These are phyloP conservation scores for Cantharis nigra DNA, from an alignment of 2,888 invertebrate genomes.

Conservation along the genomic window DNA sequence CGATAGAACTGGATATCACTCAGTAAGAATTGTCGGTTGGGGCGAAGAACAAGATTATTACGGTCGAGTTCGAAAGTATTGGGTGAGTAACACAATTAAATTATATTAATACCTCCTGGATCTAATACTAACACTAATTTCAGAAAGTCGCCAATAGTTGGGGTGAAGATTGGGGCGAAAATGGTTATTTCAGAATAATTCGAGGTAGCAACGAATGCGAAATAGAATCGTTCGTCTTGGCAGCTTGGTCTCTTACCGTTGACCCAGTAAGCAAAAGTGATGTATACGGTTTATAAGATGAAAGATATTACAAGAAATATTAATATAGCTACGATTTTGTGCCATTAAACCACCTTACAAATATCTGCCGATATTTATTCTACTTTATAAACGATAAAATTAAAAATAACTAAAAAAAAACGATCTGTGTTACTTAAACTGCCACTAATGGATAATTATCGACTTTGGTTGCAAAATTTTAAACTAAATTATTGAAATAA, in stretches of 20 bases:
- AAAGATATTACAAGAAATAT: not conserved
- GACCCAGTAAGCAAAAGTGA: conserved; percentile 45
- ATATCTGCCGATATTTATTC: not conserved
- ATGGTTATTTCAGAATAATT: conserved; percentile 85
- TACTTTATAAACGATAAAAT: not conserved
- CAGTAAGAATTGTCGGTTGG: conserved; percentile 92
- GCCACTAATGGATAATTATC: not conserved
- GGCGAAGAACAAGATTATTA: conserved; percentile 69
- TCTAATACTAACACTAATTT: conserved; percentile 29
- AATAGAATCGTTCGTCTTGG: conserved; percentile 88
- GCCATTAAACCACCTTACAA: conserved; percentile 16
- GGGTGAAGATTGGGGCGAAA: conserved; percentile 91
- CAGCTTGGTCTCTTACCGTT: conserved; percentile 70
- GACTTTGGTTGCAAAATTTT: not conserved
- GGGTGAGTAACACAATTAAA: conserved; percentile 65
- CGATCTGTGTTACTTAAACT: not conserved
- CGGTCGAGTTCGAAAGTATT: conserved; percentile 71
- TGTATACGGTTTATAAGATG: conserved; percentile 18
- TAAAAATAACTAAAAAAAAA: not conserved
- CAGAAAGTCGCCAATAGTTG: conserved; percentile 94
- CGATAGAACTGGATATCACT: conserved; percentile 76
- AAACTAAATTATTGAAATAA: not conserved
- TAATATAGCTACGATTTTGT: conserved; percentile 8
- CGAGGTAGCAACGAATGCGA: conserved; percentile 86
- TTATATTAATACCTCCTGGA: conserved; percentile 11